phyloP scores from a whole-genome alignment of 2,888 invertebrate genomes.

The Lasioglossum marginatum region DNA sequence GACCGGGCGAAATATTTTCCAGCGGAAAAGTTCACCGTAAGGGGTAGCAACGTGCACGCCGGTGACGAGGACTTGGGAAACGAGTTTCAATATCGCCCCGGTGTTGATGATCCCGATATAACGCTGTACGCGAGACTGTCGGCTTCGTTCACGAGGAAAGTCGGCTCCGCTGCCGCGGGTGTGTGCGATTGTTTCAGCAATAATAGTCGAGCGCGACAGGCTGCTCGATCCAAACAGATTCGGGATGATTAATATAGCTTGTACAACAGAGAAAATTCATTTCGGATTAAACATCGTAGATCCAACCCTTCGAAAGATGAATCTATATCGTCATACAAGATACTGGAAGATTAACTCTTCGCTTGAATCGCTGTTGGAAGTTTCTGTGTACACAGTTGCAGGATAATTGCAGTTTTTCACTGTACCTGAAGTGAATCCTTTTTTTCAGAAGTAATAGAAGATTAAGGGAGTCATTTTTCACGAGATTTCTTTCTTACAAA shows the following conservation, averaged over 20 bases:
- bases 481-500: background rate
- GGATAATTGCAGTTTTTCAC: background rate
- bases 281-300: background rate
- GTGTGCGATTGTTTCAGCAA: background rate
- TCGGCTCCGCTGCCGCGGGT: background rate
- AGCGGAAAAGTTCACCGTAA: background rate
- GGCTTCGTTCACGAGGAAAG: background rate
- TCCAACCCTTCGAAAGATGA: background rate
- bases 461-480: background rate
- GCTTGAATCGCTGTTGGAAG: background rate
- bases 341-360: background rate
- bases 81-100: background rate
- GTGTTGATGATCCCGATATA: background rate
- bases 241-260: background rate
- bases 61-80: background rate
- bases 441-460: background rate
- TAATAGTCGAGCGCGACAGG: background rate
- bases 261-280: background rate
- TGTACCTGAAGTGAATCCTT: background rate
- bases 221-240: background rate
- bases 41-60: background rate
- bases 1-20: slow-evolving; percentile 10
- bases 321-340: background rate
- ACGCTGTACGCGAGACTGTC: background rate
- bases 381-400: background rate